phyloP scores from a whole-genome alignment of 37 sponge, comb jelly and placozoan species.

The Crambe crambe region DNA sequence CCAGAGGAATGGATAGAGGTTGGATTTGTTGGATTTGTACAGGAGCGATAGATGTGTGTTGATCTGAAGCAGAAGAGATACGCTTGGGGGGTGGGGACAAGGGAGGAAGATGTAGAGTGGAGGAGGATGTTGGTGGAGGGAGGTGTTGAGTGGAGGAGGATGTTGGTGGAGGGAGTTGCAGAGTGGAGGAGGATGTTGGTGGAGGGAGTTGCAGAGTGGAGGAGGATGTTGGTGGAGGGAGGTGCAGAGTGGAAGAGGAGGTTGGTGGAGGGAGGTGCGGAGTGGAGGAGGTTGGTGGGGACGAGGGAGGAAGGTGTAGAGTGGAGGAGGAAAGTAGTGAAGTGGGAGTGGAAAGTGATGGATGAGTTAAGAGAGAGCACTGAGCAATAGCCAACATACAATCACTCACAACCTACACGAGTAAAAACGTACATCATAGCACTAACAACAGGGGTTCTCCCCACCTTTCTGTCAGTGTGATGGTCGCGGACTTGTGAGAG shows the following conservation, averaged over 20 bases:
- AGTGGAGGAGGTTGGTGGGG: not conserved
- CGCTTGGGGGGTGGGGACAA: too few species aligned
- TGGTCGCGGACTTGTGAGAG: not conserved
- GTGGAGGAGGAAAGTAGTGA: not conserved
- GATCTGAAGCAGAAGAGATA: too few species aligned
- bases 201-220: conserved; percentile 1
- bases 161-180: not conserved
- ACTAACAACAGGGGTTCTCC: not conserved
- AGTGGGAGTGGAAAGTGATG: not conserved
- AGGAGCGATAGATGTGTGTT: too few species aligned
- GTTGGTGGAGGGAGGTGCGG: not conserved
- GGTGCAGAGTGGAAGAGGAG: not conserved
- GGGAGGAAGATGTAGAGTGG: not conserved
- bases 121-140: not conserved
- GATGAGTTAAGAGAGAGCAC: not conserved
- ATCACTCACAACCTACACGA: not conserved
- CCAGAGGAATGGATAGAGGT: too few species aligned
- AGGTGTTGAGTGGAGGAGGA: not conserved
- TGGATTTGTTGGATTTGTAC: too few species aligned
- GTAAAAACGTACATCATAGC: not conserved
- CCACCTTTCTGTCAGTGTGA: not conserved
- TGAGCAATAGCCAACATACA: not conserved
- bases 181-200: not conserved
- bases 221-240: not conserved
- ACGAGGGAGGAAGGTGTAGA: not conserved